Percentiles rank a stretch among this genome's conserved stretches.
Evolutionary conservation across 2,888 invertebrate species (phyloP).

Genomic region (Himalopsyche tibetana): DNA sequence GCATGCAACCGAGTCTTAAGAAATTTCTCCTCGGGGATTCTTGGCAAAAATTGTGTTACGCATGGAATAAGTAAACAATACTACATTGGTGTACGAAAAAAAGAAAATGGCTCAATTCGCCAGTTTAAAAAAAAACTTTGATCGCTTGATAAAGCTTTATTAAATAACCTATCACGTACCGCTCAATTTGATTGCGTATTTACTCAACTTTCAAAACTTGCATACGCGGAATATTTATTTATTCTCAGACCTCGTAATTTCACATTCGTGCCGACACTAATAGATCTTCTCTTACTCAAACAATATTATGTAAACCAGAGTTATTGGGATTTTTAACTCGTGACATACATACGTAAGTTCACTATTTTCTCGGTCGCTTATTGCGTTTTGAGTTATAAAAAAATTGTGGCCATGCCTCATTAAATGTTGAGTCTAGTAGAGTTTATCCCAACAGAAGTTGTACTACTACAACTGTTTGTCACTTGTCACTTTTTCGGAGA

Average conservation of each 20-base stretch:
- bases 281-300: slow-evolving; percentile 6
- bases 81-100: too few relatives aligned
- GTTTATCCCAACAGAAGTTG: too few relatives aligned
- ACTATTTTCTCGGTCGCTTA: not conserved
- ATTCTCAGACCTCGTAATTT: not conserved
- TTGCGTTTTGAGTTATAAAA: not conserved
- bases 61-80: too few relatives aligned
- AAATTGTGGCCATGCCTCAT: too few relatives aligned
- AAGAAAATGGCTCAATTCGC: not conserved
- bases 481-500: too few relatives aligned
- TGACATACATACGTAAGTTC: not conserved
- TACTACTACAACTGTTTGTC: too few relatives aligned
- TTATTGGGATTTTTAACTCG: not conserved
- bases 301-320: slow-evolving; percentile 8
- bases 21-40: too few relatives aligned
- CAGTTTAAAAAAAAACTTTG: not conserved
- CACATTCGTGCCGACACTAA: not conserved
- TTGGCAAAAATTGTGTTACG: too few relatives aligned
- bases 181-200: not conserved
- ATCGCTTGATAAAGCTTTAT: not conserved
- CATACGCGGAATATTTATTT: not conserved
- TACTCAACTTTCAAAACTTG: slow-evolving; percentile 17
- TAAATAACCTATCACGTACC: slow-evolving; percentile 16
- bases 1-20: too few relatives aligned
- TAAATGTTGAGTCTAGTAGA: too few relatives aligned